Percentiles rank a stretch among this genome's conserved stretches.
These are phyloP conservation scores for Busseola fusca DNA, from an alignment of 2,888 invertebrate species.

Conservation along the genomic window DNA sequence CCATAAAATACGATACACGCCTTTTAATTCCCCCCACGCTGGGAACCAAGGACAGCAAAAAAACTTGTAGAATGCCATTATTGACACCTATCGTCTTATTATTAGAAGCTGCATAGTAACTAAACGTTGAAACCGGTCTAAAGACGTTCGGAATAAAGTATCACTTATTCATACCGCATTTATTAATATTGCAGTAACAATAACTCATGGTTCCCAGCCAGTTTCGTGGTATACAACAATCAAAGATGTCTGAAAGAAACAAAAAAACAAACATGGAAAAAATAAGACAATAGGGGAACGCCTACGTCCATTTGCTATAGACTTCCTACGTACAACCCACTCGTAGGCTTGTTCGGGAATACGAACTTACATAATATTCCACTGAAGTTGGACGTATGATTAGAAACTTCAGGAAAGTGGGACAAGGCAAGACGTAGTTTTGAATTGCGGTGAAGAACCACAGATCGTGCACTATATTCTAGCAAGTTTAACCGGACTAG, in stretches of 20 bases:
- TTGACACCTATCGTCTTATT: slow-evolving; percentile 44
- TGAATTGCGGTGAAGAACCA: slow-evolving; percentile 49
- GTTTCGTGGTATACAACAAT: slow-evolving; percentile 28
- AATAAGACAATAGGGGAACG: slow-evolving; percentile 60
- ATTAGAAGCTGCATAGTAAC: slow-evolving; percentile 47
- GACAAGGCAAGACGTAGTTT: slow-evolving; percentile 47
- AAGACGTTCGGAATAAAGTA: slow-evolving; percentile 16
- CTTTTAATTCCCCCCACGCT: slow-evolving; percentile 5
- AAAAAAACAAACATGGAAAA: slow-evolving; percentile 40
- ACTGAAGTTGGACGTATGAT: slow-evolving; percentile 50
- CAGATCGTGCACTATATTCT: slow-evolving; percentile 31
- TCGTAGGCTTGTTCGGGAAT: slow-evolving; percentile 51
- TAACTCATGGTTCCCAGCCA: slow-evolving; percentile 32
- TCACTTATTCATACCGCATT: slow-evolving; percentile 26
- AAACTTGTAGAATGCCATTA: slow-evolving; percentile 39
- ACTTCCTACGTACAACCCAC: slow-evolving; percentile 44
- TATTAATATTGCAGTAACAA: slow-evolving; percentile 40
- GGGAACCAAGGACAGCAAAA: slow-evolving; percentile 27
- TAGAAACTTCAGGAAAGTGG: slow-evolving; percentile 59
- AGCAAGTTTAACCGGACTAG: slow-evolving; percentile 40
- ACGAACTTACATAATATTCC: slow-evolving; percentile 54
- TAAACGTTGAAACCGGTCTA: slow-evolving; percentile 34
- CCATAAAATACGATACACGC: slow-evolving; percentile 6
- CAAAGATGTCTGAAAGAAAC: slow-evolving; percentile 37
- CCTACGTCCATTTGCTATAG: slow-evolving; percentile 52